Conservation (phyloP, 2,888 invertebrate species). For the Synergus japonicus region DNA sequence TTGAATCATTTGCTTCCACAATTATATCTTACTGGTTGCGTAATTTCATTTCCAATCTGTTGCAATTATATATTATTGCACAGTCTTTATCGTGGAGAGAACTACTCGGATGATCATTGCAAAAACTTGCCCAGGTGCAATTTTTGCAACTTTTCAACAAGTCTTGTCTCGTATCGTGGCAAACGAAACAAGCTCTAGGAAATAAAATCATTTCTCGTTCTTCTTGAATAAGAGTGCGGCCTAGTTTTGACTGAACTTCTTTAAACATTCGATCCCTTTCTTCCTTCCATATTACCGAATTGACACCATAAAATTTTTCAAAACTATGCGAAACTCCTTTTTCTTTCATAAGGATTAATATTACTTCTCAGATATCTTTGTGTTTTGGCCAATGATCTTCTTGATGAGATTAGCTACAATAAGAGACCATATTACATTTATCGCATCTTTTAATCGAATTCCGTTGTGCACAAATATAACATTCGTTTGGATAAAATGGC, state of each 20-base stretch:
- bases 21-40: not conserved
- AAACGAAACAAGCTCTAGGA: not conserved
- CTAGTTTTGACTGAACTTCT: conserved; percentile 52
- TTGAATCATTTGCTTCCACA: too few species aligned
- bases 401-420: conserved; percentile 65
- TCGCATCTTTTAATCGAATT: conserved; percentile 52
- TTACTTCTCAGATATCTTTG: conserved; percentile 61
- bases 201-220: not conserved
- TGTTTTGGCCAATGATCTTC: conserved; percentile 65
- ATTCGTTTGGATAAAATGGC: conserved; percentile 24
- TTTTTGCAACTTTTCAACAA: not conserved
- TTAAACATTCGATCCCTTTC: conserved; percentile 59
- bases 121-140: not conserved
- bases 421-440: conserved; percentile 65
- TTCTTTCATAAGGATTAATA: conserved; percentile 48
- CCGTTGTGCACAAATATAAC: not conserved
- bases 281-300: conserved; percentile 51
- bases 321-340: conserved; percentile 43
- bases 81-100: not conserved
- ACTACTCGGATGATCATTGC: not conserved
- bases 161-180: not conserved
- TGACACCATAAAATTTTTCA: conserved; percentile 21
- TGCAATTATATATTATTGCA: conserved; percentile 61
- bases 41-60: conserved; percentile 42
- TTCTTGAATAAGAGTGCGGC: conserved; percentile 50